Conservation (phyloP, 1,140 invertebrate genomes). For the Drosophila azteca region DNA sequence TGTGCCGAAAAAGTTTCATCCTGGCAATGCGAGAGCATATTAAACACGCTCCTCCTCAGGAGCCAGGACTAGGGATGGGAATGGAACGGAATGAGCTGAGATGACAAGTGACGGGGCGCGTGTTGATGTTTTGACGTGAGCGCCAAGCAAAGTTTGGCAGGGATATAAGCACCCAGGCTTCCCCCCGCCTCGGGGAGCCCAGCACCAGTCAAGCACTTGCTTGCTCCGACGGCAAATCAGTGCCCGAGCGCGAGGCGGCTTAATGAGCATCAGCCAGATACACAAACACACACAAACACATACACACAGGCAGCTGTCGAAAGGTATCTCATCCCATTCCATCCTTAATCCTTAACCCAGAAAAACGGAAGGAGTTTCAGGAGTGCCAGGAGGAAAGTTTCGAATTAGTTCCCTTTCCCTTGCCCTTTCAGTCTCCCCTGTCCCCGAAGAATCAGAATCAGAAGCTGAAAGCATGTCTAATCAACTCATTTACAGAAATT, state of each 20-base stretch:
- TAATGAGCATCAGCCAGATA: slow-evolving; percentile 61
- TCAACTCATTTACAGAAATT: slow-evolving; percentile 77
- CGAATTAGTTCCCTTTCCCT: too few species aligned
- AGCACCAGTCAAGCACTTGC: slow-evolving; percentile 47
- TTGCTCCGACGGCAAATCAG: slow-evolving; percentile 63
- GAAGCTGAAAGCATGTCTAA: slow-evolving; percentile 27
- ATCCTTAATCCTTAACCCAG: neutral
- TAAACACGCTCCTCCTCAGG: slow-evolving; percentile 55
- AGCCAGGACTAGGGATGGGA: neutral
- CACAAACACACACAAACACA: neutral
- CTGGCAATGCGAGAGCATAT: slow-evolving; percentile 72
- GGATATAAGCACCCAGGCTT: slow-evolving; percentile 24
- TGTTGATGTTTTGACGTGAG: slow-evolving; percentile 81
- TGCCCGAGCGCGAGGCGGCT: slow-evolving; percentile 47
- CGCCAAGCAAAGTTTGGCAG: slow-evolving; percentile 63
- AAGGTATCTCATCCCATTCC: neutral
- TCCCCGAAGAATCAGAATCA: too few species aligned
- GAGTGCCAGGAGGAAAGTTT: slow-evolving; percentile 50
- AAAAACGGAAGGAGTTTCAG: slow-evolving; percentile 20
- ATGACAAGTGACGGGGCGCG: slow-evolving; percentile 57
- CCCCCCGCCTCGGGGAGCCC: too few species aligned
- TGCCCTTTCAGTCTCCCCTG: too few species aligned
- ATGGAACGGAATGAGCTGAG: neutral
- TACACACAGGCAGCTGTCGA: neutral
- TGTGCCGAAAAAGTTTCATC: slow-evolving; percentile 66